These are phyloP conservation scores for Colletes gigas DNA, from an alignment of 1,140 invertebrate genomes.

Conservation along the genomic window DNA sequence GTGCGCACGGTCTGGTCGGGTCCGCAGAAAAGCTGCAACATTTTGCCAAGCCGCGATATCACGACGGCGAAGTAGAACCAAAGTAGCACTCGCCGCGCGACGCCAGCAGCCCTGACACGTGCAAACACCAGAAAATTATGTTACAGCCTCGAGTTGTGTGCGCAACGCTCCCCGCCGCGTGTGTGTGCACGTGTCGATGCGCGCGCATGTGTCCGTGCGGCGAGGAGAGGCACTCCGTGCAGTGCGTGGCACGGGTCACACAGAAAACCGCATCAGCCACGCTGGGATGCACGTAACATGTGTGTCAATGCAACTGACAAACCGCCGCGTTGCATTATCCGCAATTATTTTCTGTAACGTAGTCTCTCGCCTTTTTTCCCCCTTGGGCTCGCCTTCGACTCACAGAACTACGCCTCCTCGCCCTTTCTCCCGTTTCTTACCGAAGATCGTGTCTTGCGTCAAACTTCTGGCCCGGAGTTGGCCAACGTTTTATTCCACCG, in stretches of 20 bases:
- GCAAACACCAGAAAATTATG: slow-evolving; percentile 46
- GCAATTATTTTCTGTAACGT: slow-evolving; percentile 48
- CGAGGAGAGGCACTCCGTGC: background rate
- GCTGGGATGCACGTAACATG: slow-evolving; percentile 47
- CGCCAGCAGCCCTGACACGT: slow-evolving; percentile 41
- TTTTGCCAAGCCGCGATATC: slow-evolving; percentile 14
- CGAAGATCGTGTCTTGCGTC: too few relatives aligned
- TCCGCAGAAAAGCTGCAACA: slow-evolving; percentile 8
- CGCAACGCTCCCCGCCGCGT: slow-evolving; percentile 9
- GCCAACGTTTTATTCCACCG: too few relatives aligned
- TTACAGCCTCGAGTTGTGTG: slow-evolving; percentile 36
- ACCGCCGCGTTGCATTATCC: slow-evolving; percentile 35
- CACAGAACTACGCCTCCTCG: background rate
- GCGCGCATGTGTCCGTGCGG: background rate
- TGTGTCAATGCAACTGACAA: slow-evolving; percentile 48
- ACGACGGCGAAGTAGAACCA: background rate
- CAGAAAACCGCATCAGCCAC: slow-evolving; percentile 43
- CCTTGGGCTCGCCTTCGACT: background rate
- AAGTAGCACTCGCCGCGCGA: slow-evolving; percentile 24
- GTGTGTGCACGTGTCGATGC: background rate
- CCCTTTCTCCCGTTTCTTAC: background rate
- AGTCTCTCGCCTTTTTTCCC: background rate
- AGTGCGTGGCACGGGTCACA: slow-evolving; percentile 17
- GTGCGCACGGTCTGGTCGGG: background rate
- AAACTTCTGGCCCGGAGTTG: too few relatives aligned